Evolutionary conservation across 2,113 vertebrate genomes (phyloP).

Genomic region (Phalacrocorax pelagicus): DNA sequence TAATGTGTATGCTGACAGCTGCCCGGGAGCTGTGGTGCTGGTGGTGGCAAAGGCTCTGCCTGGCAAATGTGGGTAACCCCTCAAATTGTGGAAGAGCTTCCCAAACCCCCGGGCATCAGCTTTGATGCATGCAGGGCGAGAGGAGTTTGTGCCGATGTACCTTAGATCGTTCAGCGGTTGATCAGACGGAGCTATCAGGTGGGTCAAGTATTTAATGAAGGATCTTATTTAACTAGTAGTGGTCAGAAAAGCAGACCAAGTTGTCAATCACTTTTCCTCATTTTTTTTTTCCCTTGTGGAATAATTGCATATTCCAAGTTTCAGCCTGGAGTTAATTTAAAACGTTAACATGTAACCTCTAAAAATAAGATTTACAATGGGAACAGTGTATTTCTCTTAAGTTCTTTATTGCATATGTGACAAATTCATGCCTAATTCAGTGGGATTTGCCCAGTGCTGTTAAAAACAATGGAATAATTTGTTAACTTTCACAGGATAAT

Average conservation of each 20-base stretch:
- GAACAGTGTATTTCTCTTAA: conserved; percentile 42
- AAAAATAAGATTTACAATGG: conserved; percentile 32
- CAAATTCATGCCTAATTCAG: conserved; percentile 51
- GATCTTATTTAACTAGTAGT: not conserved
- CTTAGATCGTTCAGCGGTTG: not conserved
- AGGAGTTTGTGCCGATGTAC: not conserved
- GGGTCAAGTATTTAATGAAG: not conserved
- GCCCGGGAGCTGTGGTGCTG: not conserved
- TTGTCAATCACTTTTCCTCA: not conserved
- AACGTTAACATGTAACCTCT: conserved; percentile 46
- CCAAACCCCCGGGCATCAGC: not conserved
- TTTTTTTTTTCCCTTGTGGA: not conserved
- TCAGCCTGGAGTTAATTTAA: conserved; percentile 58
- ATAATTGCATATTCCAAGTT: conserved; percentile 23
- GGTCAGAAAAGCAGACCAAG: not conserved
- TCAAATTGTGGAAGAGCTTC: not conserved
- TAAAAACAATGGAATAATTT: conserved; percentile 63
- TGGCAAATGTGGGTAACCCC: not conserved
- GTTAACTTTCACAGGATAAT: conserved; percentile 57
- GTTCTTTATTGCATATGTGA: conserved; percentile 29
- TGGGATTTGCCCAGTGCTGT: conserved; percentile 45
- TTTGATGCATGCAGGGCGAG: not conserved
- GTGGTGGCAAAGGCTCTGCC: not conserved
- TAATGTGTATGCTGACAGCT: not conserved
- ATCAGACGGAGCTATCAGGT: not conserved